Percentiles rank a stretch among this genome's conserved stretches.
phyloP scores from a whole-genome alignment of 2,113 vertebrate genomes.

The Hemiscyllium ocellatum region DNA sequence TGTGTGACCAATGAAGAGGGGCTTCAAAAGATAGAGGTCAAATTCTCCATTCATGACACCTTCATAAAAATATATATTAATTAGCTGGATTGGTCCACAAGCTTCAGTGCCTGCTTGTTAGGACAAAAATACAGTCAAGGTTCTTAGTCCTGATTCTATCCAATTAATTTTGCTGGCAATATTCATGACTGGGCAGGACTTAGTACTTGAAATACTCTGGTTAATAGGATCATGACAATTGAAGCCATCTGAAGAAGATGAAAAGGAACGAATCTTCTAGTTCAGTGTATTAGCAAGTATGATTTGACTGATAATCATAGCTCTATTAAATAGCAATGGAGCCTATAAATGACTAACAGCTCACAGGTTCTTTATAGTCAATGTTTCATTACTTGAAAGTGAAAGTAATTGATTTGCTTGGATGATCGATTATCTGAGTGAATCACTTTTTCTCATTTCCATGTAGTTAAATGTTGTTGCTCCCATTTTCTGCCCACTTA shows the following conservation, averaged over 20 bases:
- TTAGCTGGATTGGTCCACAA: too few relatives aligned
- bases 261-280: background rate
- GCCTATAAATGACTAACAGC: background rate
- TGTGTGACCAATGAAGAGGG: too few relatives aligned
- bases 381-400: background rate
- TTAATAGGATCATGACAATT: background rate
- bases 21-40: too few relatives aligned
- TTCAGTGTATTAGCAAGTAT: background rate
- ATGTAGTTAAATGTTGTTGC: background rate
- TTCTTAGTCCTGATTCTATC: background rate
- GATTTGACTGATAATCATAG: background rate
- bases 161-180: background rate
- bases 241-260: background rate
- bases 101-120: too few relatives aligned
- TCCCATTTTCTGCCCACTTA: background rate
- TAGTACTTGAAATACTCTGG: background rate
- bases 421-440: too few relatives aligned
- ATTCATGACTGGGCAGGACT: background rate
- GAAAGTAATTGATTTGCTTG: background rate
- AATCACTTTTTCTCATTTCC: too few relatives aligned
- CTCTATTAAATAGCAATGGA: background rate
- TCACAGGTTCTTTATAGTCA: background rate
- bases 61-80: too few relatives aligned
- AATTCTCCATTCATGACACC: too few relatives aligned
- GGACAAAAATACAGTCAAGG: background rate